phyloP scores from a whole-genome alignment of 2,113 vertebrate genomes.

The Ursus arctos region DNA sequence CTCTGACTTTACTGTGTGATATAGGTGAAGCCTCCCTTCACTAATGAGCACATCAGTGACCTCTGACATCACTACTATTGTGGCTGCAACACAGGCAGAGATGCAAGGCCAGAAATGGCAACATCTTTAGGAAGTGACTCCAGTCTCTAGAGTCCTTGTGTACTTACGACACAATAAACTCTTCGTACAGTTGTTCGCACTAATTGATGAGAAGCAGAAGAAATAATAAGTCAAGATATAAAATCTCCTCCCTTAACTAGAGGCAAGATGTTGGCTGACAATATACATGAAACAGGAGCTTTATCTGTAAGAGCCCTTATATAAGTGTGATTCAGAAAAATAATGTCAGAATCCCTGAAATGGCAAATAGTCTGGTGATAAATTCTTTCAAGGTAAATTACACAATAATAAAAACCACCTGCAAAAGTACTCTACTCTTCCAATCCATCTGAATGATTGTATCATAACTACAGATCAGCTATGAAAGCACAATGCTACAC shows the following conservation, averaged over 20 bases:
- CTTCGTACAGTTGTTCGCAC: not conserved
- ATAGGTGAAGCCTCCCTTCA: slow-evolving; percentile 67
- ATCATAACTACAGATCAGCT: not conserved
- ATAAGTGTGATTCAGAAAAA: slow-evolving; percentile 13
- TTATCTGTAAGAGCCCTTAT: not conserved
- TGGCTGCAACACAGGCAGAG: not conserved
- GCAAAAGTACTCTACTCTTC: not conserved
- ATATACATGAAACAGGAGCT: not conserved
- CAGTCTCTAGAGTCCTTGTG: not conserved
- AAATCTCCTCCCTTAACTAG: not conserved
- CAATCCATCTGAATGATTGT: not conserved
- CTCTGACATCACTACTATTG: not conserved
- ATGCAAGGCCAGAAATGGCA: not conserved
- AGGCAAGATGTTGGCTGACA: not conserved
- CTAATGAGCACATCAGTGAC: slow-evolving; percentile 32
- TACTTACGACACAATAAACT: not conserved
- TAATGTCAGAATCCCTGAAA: not conserved
- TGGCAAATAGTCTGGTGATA: not conserved
- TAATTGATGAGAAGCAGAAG: slow-evolving; percentile 51
- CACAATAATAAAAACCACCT: not conserved
- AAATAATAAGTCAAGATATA: slow-evolving; percentile 30
- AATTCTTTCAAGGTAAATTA: slow-evolving; percentile 13
- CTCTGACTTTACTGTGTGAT: slow-evolving; percentile 73
- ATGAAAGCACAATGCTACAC: not conserved
- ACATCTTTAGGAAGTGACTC: slow-evolving; percentile 10